Conservation (phyloP, 2,888 invertebrate genomes). For the Andrena camellia region DNA sequence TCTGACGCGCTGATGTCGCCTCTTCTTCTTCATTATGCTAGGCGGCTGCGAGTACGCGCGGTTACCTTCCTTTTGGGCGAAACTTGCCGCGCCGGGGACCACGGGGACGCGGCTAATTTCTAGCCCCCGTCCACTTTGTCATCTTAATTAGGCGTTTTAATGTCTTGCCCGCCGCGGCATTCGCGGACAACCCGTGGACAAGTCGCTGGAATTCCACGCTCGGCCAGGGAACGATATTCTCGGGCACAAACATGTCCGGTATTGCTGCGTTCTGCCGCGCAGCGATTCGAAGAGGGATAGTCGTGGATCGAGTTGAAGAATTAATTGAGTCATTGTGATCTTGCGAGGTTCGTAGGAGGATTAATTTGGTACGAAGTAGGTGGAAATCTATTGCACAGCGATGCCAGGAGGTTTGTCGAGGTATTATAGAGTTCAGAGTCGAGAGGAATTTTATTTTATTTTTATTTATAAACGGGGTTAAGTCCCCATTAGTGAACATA, state of each 20-base stretch:
- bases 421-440: too few species aligned
- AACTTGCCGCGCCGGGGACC: slow-evolving; percentile 40
- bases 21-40: slow-evolving; percentile 67
- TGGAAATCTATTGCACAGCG: too few species aligned
- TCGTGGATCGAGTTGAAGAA: background rate
- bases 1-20: slow-evolving; percentile 47
- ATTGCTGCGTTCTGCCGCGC: background rate
- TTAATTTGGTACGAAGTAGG: too few species aligned
- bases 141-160: slow-evolving; percentile 69
- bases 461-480: too few species aligned
- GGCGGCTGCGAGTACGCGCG: slow-evolving; percentile 46
- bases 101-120: slow-evolving; percentile 56
- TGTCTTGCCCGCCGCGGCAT: slow-evolving; percentile 54
- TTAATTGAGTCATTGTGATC: background rate
- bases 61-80: slow-evolving; percentile 51
- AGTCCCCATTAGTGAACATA: too few species aligned
- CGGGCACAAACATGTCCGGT: background rate
- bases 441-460: too few species aligned
- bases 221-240: slow-evolving; percentile 23
- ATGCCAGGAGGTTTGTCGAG: too few species aligned
- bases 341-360: background rate
- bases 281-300: background rate
- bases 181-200: slow-evolving; percentile 45
- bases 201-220: slow-evolving; percentile 35
- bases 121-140: slow-evolving; percentile 57